These are phyloP conservation scores for Apus apus DNA, from an alignment of 2,113 vertebrate genomes.

Conservation along the genomic window DNA sequence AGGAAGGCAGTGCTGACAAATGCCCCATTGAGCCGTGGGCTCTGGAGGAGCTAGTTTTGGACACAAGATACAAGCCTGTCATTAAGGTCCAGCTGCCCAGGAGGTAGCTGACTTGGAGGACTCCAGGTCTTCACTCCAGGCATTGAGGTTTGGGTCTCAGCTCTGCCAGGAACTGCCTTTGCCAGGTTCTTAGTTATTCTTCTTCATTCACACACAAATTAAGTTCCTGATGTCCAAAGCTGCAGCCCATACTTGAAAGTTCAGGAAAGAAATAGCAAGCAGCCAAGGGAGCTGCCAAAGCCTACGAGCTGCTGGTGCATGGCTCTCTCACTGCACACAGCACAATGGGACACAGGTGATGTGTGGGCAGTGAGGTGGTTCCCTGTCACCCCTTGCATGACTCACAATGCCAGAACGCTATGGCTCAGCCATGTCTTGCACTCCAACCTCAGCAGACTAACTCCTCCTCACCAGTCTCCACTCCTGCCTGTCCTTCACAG, in stretches of 20 bases:
- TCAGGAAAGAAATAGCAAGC: neutral
- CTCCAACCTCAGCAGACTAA: neutral
- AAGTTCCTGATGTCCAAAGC: neutral
- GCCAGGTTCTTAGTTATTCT: neutral
- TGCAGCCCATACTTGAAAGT: fast-evolving
- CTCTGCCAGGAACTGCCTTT: neutral
- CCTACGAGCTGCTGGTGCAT: neutral
- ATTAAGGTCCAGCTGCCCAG: neutral
- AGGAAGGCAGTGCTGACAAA: neutral
- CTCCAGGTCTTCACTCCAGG: neutral
- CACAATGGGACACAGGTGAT: neutral
- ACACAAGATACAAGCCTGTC: fast-evolving
- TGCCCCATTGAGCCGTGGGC: neutral
- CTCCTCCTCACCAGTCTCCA: neutral
- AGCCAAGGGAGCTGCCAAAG: neutral
- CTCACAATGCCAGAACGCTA: fast-evolving
- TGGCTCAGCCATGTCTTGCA: fast-evolving
- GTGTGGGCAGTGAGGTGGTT: neutral
- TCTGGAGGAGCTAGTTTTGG: fast-evolving
- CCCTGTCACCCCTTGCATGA: neutral
- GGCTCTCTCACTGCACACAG: neutral
- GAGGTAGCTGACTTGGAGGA: neutral
- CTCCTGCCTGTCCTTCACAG: neutral
- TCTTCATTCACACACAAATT: neutral
- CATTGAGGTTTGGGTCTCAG: neutral